A percentile compares a stretch with the other conserved stretches of the same genome.
phyloP scores from a whole-genome alignment of 2,113 vertebrate species.

The Reinhardtius hippoglossoides region DNA sequence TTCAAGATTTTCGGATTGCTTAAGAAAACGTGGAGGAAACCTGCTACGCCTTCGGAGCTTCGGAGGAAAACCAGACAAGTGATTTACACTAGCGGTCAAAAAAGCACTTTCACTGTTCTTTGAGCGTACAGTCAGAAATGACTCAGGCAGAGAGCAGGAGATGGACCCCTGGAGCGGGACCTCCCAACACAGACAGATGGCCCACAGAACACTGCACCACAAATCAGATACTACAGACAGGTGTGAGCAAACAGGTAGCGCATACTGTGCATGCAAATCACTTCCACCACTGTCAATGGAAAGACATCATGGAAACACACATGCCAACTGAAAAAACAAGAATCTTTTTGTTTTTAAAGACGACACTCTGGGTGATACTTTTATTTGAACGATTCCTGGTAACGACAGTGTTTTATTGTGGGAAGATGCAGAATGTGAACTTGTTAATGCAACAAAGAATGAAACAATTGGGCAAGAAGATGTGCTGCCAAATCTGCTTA shows the following conservation, averaged over 20 bases:
- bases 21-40: constrained; percentile 15
- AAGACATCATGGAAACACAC: neutral
- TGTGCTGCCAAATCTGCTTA: constrained; percentile 59
- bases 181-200: constrained; percentile 65
- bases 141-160: constrained; percentile 45
- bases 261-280: neutral
- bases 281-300: neutral
- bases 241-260: constrained; percentile 44
- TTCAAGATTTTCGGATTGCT: neutral
- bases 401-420: constrained; percentile 24
- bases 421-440: constrained; percentile 13
- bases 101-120: constrained; percentile 25
- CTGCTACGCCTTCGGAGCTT: constrained; percentile 45
- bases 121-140: constrained; percentile 62
- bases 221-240: constrained; percentile 44
- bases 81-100: constrained; percentile 60
- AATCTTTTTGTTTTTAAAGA: neutral
- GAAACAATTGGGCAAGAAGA: constrained; percentile 41
- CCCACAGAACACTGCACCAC: constrained; percentile 41
- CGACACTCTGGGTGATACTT: neutral
- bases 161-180: constrained; percentile 69
- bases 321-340: neutral
- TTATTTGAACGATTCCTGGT: constrained; percentile 3
- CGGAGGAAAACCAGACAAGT: constrained; percentile 50
- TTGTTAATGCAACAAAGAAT: constrained; percentile 38